A percentile compares a stretch with the other conserved stretches of the same genome.
These are phyloP conservation scores for Cirrhinus molitorella DNA, from an alignment of 2,797 vertebrate genomes.

Conservation along the genomic window DNA sequence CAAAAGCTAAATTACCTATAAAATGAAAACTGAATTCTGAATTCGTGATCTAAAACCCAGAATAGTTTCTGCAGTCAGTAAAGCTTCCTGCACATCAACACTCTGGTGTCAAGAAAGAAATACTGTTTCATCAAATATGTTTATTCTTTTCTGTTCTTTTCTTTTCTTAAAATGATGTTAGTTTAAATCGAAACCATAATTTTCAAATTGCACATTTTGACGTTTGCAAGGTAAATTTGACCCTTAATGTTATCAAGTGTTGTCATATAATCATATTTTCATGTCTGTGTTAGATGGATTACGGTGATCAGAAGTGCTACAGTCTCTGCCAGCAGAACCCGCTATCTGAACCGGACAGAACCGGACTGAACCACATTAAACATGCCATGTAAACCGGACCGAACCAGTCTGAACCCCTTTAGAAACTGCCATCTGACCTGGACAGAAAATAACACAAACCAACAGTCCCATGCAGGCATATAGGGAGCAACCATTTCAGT, in stretches of 20 bases:
- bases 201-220: neutral
- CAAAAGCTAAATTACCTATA: neutral
- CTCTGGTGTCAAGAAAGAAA: too few relatives aligned
- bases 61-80: too few relatives aligned
- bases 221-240: neutral
- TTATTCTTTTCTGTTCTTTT: too few relatives aligned
- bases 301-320: slow-evolving; percentile 97
- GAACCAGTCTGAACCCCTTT: neutral
- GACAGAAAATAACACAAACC: neutral
- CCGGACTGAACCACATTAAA: slow-evolving; percentile 88
- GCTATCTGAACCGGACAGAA: slow-evolving; percentile 87
- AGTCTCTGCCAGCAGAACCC: slow-evolving; percentile 82
- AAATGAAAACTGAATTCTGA: too few relatives aligned
- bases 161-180: too few relatives aligned
- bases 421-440: slow-evolving; percentile 4
- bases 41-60: too few relatives aligned
- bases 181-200: neutral
- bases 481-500: neutral
- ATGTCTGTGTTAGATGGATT: slow-evolving; percentile 89
- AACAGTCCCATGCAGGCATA: slow-evolving; percentile 5
- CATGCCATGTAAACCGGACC: slow-evolving; percentile 80
- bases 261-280: neutral
- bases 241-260: neutral
- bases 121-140: too few relatives aligned
- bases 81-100: too few relatives aligned